Base-by-base conservation (phyloP, 1,140 invertebrate genomes). In the Epicauta chinensis region DNA sequence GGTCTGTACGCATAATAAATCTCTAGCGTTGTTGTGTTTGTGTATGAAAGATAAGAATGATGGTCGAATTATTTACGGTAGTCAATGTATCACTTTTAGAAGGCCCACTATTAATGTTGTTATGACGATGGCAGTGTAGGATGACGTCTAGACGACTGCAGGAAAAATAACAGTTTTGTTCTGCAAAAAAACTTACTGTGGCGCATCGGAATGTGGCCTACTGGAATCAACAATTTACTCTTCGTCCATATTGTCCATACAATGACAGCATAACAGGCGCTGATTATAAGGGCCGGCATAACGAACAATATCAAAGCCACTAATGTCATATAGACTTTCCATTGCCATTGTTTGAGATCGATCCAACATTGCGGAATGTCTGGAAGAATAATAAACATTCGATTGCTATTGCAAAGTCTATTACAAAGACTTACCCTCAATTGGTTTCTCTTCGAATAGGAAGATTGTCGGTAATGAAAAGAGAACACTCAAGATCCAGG, bases 221-320 rank as follows among this genome's bases (percentile, higher is more conserved):
- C 56, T 73, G 72, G 58, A 16, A 77, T 74, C 1, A 80, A 74
- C 30, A 75, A 76, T 66, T 79, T 84, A 72, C 74, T 83, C 61
- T 90, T 90, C 1, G 86, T 83, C 91, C 91, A 94, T 58, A 97
- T 96, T 2, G 93, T 95, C 67, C 84, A 79, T 0, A 97, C 90
- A 54, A 97, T 97, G 54, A 95, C 81, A 6, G 86, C 81, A 72
- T 97, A 97, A 67, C 93, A 97, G 1, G 83, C 83, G 0, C 88
- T 82, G 37, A 97, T 97, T 59, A 95, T 90, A 23, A 96, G 59
- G 0, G 93, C 87, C 0, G 94, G 94, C 12, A 93, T 73, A 16
- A 93, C 79, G 73, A 97, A 95, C 2, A 96, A 79, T 30, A 85
- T 81, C 3, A 88, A 68, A 3, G 90, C 84, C 0, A 96, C 85